Conservation (phyloP, 1,140 invertebrate species). For the Sipha flava region DNA sequence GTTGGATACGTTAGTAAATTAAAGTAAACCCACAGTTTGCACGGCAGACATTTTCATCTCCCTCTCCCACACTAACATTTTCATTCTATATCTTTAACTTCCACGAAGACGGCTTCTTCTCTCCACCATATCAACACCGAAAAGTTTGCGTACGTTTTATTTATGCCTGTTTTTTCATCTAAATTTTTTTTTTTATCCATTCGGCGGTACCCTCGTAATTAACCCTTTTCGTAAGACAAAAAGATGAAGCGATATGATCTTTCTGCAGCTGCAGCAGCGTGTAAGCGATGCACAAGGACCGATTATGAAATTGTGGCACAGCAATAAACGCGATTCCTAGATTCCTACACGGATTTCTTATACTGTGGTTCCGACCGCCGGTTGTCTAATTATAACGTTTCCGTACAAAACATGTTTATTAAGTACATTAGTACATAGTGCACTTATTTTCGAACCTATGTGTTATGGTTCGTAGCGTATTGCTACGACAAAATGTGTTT, state of each 20-base stretch:
- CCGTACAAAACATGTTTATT: no score
- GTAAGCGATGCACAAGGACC: not conserved
- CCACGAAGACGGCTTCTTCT: not conserved
- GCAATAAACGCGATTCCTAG: no score
- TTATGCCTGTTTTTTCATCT: not conserved
- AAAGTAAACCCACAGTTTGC: not conserved
- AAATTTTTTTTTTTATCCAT: not conserved
- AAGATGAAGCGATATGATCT: not conserved
- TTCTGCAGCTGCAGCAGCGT: not conserved
- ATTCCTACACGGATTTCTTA: no score
- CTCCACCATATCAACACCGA: not conserved
- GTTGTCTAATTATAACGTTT: no score
- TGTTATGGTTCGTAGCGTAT: no score
- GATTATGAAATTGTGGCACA: no score
- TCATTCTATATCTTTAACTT: slow-evolving; percentile 16
- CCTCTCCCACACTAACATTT: no score
- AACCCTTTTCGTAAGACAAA: not conserved
- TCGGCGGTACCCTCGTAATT: not conserved
- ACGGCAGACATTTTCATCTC: not conserved
- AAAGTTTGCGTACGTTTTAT: not conserved
- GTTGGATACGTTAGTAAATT: slow-evolving; percentile 6
- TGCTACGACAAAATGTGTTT: no score
- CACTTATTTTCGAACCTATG: no score
- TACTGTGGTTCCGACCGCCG: no score
- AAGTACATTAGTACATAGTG: no score